These are phyloP conservation scores for Bugula neritina DNA, from an alignment of 2,888 invertebrate species.

Conservation along the genomic window DNA sequence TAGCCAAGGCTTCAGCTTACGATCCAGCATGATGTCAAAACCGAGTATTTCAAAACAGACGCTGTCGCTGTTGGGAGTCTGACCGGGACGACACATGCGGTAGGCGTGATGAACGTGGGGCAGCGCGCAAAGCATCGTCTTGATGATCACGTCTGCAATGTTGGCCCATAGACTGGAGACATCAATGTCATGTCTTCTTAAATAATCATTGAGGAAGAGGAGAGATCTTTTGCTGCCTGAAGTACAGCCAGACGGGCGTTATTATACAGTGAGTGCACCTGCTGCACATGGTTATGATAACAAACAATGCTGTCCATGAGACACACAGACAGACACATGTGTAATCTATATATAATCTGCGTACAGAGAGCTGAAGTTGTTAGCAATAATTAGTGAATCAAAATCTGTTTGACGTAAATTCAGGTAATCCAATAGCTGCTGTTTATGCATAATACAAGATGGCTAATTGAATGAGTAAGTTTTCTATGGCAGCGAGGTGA, in stretches of 20 bases:
- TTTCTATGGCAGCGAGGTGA: no score
- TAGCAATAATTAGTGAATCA: neutral
- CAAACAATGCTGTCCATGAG: neutral
- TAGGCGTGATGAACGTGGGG: constrained; percentile 52
- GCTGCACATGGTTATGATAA: neutral
- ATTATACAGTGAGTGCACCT: neutral
- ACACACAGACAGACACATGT: neutral
- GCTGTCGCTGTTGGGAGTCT: constrained; percentile 44
- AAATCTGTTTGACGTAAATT: neutral
- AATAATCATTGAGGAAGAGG: constrained; percentile 48
- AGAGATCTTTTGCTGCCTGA: constrained; percentile 52
- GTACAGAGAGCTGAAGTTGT: neutral
- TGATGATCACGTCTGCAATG: constrained; percentile 51
- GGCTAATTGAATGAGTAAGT: no score
- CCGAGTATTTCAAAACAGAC: constrained; percentile 54
- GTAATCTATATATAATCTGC: neutral
- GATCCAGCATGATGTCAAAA: constrained; percentile 52
- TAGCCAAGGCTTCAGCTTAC: constrained; percentile 52
- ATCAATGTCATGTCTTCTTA: constrained; percentile 47
- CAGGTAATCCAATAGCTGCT: neutral
- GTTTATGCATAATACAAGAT: no score
- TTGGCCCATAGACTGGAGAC: constrained; percentile 47
- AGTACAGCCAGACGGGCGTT: neutral
- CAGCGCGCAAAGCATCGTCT: constrained; percentile 48
- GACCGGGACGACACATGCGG: constrained; percentile 53